phyloP scores from a whole-genome alignment of 2,888 invertebrate species.

The Metopia argyrocephala region DNA sequence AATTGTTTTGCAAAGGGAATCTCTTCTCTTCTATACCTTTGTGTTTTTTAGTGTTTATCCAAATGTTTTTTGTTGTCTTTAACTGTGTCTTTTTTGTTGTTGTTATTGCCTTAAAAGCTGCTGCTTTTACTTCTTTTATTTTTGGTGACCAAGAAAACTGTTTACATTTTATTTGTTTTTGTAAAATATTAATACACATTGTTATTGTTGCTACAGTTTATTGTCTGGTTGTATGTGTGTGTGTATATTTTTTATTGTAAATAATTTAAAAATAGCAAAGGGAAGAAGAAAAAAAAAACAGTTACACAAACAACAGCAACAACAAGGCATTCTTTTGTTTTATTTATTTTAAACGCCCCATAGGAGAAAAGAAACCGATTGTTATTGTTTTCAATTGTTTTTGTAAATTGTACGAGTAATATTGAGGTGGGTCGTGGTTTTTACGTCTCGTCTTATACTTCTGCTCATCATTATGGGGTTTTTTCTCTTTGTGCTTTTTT shows the following conservation, averaged over 20 bases:
- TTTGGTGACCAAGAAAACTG: slow-evolving; percentile 4
- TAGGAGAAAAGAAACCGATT: slow-evolving; percentile 42
- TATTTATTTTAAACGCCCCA: slow-evolving; percentile 44
- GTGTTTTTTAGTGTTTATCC: not conserved
- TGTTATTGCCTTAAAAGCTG: slow-evolving; percentile 26
- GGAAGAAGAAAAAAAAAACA: not conserved
- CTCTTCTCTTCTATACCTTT: not conserved
- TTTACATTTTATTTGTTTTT: not conserved
- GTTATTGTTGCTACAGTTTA: not conserved
- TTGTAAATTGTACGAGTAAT: not conserved
- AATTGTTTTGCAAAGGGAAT: not conserved
- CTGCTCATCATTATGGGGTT: slow-evolving; percentile 6
- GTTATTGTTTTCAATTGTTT: not conserved
- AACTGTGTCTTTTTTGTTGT: not conserved
- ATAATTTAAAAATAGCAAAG: slow-evolving; percentile 2
- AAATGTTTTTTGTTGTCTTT: not conserved
- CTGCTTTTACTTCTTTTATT: not conserved
- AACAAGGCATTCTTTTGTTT: slow-evolving; percentile 20
- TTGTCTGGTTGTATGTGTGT: too few species aligned
- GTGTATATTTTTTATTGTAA: slow-evolving; percentile 21
- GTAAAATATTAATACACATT: not conserved
- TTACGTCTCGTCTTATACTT: slow-evolving; percentile 18
- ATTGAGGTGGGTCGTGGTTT: slow-evolving; percentile 53
- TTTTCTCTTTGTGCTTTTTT: not conserved
- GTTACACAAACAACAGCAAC: not conserved